phyloP scores from a whole-genome alignment of 2,888 invertebrate genomes.

The Eumacrocentrus americanus region DNA sequence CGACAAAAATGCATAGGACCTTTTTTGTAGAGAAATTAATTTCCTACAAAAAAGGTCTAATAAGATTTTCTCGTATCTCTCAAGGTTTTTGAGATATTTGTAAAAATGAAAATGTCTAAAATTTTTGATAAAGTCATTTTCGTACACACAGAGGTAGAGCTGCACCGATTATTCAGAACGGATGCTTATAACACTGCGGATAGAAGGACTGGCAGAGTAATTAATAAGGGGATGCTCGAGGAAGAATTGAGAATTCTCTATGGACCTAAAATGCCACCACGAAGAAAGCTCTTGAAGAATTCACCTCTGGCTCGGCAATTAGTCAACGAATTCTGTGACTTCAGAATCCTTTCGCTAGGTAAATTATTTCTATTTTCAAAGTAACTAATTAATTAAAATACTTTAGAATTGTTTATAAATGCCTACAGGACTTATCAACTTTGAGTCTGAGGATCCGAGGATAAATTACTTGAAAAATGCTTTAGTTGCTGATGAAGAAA shows the following conservation, averaged over 20 bases:
- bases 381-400: not conserved
- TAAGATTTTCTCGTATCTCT: no score
- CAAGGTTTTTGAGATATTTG: no score
- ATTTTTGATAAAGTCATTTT: not conserved
- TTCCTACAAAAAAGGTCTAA: no score
- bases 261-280: constrained; percentile 64
- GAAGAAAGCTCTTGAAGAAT: constrained; percentile 66
- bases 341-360: constrained; percentile 66
- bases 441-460: constrained; percentile 59
- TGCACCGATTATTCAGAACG: constrained; percentile 68
- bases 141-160: constrained; percentile 65
- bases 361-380: constrained; percentile 3
- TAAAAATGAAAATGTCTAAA: constrained; percentile 1
- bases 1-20: no score
- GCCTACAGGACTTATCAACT: constrained; percentile 57
- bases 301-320: constrained; percentile 69
- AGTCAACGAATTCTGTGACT: constrained; percentile 67
- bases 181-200: constrained; percentile 67
- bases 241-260: constrained; percentile 66
- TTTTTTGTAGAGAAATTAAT: no score
- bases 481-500: constrained; percentile 66
- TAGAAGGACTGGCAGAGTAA: constrained; percentile 51
- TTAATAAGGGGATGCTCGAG: constrained; percentile 59
- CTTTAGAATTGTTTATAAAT: no score
- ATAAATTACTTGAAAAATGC: constrained; percentile 65